A percentile compares a stretch with the other conserved stretches of the same genome.
Conservation (phyloP, 2,113 vertebrate genomes). For the Phasianus colchicus region DNA sequence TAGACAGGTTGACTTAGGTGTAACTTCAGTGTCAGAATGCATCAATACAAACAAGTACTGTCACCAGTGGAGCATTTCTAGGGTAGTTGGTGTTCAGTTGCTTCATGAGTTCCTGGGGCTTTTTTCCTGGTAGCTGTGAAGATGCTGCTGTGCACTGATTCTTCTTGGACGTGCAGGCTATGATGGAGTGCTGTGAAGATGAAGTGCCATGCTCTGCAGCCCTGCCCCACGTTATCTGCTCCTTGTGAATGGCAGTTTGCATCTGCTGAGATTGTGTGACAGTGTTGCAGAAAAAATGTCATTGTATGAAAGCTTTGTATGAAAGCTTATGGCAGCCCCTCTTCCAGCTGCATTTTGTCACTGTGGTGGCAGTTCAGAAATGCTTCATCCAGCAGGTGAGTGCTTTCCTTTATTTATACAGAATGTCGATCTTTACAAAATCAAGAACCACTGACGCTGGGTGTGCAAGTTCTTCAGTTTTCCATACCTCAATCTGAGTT, state of each 20-base stretch:
- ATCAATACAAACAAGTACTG: rapidly evolving
- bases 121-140: neutral
- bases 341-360: rapidly evolving
- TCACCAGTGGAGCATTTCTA: rapidly evolving
- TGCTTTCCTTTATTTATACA: rapidly evolving
- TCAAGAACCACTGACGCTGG: neutral
- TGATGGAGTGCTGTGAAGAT: neutral
- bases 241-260: neutral
- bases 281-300: rapidly evolving
- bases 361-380: neutral
- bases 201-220: neutral
- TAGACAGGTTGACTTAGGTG: neutral
- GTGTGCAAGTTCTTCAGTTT: neutral
- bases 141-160: neutral
- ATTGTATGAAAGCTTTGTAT: rapidly evolving
- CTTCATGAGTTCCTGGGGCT: neutral
- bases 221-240: rapidly evolving
- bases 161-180: rapidly evolving
- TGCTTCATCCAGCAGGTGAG: rapidly evolving
- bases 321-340: rapidly evolving
- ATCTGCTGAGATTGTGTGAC: neutral
- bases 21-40: neutral
- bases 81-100: neutral
- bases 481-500: neutral
- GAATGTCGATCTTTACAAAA: neutral